Evolutionary conservation across 2,888 invertebrate genomes (phyloP).

Genomic region (Nomada flava): DNA sequence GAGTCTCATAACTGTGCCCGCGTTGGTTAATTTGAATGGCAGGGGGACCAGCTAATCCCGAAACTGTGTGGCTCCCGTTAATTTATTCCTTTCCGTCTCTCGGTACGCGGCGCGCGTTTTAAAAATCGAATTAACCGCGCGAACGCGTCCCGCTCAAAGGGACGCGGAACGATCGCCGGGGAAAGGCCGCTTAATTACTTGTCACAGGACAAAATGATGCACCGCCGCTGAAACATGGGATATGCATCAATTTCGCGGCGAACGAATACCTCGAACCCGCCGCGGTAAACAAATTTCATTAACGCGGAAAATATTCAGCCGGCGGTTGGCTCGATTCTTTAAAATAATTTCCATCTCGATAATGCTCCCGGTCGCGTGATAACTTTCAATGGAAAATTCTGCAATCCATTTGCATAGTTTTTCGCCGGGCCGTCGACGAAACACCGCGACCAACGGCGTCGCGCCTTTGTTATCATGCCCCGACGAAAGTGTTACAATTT

Average conservation of each 20-base stretch:
- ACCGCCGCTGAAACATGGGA: conserved; percentile 39
- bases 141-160: conserved; percentile 27
- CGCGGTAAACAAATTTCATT: conserved; percentile 42
- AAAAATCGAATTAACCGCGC: conserved; percentile 46
- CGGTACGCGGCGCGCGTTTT: conserved; percentile 8
- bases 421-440: not conserved
- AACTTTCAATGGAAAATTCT: conserved; percentile 8
- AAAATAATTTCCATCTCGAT: conserved; percentile 36
- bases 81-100: conserved; percentile 24
- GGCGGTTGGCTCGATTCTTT: conserved; percentile 17
- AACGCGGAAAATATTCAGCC: conserved; percentile 37
- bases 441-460: not conserved
- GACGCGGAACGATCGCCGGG: conserved; percentile 2
- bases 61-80: not conserved
- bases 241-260: conserved; percentile 45
- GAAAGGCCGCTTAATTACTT: conserved; percentile 51
- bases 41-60: not conserved
- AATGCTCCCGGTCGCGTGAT: not conserved
- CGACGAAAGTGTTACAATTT: not conserved
- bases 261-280: not conserved
- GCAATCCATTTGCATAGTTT: conserved; percentile 15
- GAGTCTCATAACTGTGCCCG: too few species aligned
- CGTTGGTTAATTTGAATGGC: not conserved
- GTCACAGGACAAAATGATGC: conserved; percentile 50
- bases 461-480: not conserved